Conservation (phyloP, 2,797 vertebrate genomes). For the Myoxocephalus aenaeus region DNA sequence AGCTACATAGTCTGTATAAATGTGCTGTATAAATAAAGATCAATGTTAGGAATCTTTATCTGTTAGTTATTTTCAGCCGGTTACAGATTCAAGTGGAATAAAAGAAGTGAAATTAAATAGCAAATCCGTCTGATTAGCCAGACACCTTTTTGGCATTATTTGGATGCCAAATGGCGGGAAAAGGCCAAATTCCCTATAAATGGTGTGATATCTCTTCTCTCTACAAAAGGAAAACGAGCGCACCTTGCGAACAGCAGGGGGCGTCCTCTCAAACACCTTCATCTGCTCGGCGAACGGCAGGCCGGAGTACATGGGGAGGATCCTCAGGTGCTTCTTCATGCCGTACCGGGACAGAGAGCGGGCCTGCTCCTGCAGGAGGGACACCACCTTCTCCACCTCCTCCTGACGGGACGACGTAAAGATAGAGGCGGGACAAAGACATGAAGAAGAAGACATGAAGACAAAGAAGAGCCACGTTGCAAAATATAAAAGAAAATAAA, state of each 20-base stretch:
- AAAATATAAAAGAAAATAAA: too few relatives aligned
- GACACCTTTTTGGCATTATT: too few relatives aligned
- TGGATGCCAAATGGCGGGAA: background rate
- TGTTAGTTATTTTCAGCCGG: background rate
- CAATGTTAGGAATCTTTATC: background rate
- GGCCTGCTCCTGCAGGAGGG: constrained; percentile 94
- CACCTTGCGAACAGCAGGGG: constrained; percentile 94
- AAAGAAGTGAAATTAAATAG: background rate
- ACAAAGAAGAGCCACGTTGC: background rate
- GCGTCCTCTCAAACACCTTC: constrained; percentile 94
- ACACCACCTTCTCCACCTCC: constrained; percentile 96
- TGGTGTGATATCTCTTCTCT: background rate
- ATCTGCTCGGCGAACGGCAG: constrained; percentile 95
- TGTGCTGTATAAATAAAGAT: too few relatives aligned
- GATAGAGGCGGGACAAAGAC: background rate
- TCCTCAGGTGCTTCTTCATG: constrained; percentile 95
- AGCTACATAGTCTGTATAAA: too few relatives aligned
- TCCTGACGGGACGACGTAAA: constrained; percentile 80
- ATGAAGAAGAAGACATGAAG: background rate
- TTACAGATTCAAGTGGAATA: background rate
- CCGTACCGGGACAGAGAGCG: constrained; percentile 91
- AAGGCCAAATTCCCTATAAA: background rate
- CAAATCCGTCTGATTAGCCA: background rate
- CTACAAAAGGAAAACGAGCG: constrained; percentile 23
- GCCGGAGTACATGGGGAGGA: constrained; percentile 97